Conservation (phyloP, 1,140 invertebrate species). For the Colletes latitarsis region DNA sequence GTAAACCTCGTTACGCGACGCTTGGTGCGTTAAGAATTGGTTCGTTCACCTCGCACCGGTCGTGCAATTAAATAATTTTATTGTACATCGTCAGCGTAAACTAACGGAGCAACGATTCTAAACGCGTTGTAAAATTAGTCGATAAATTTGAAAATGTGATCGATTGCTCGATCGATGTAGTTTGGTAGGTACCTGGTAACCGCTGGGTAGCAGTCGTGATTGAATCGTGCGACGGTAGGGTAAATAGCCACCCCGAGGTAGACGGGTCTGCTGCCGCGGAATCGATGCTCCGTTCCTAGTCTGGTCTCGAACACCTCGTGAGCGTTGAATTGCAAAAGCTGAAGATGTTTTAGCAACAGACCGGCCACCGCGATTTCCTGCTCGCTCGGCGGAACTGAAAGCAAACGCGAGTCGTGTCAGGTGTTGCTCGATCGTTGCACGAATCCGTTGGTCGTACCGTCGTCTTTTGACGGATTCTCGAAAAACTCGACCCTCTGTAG, state of each 20-base stretch:
- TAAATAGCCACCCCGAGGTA: slow-evolving; percentile 92
- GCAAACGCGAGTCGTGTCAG: background rate
- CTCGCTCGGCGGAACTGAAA: slow-evolving; percentile 56
- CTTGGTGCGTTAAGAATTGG: too few species aligned
- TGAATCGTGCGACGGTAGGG: slow-evolving; percentile 90
- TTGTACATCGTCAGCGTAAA: too few species aligned
- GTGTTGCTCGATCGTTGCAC: too few species aligned
- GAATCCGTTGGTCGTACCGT: slow-evolving; percentile 45
- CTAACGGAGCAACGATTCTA: background rate
- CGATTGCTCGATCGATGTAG: too few species aligned
- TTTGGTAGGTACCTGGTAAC: slow-evolving; percentile 83
- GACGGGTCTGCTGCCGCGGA: slow-evolving; percentile 82
- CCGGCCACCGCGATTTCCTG: slow-evolving; percentile 83
- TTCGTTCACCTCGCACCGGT: too few species aligned
- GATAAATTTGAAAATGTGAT: too few species aligned
- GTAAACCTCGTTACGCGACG: too few species aligned
- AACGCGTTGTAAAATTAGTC: too few species aligned
- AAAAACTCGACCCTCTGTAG: slow-evolving; percentile 86
- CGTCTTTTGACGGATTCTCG: slow-evolving; percentile 52
- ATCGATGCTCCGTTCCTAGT: slow-evolving; percentile 79
- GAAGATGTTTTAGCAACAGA: slow-evolving; percentile 87
- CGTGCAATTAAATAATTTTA: too few species aligned
- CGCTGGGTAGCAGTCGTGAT: slow-evolving; percentile 93
- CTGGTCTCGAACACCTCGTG: slow-evolving; percentile 92
- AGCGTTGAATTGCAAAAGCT: slow-evolving; percentile 93